Evolutionary conservation across 2,888 invertebrate species (phyloP).

Genomic region (Tanytarsus gracilentus): DNA sequence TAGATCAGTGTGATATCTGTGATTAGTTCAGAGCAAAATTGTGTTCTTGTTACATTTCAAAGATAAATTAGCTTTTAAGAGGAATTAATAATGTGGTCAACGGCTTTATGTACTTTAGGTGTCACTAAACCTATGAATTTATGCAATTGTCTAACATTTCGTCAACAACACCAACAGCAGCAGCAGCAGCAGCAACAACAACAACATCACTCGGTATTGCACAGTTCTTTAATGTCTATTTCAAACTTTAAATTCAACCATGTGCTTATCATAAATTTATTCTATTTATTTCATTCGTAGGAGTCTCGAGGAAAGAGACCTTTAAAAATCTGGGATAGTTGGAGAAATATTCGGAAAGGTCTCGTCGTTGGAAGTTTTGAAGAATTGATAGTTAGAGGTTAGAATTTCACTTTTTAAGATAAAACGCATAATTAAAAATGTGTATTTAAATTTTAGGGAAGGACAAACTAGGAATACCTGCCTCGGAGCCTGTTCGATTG

Average conservation of each 20-base stretch:
- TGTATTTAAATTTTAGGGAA: conserved; percentile 50
- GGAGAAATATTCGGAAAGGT: conserved; percentile 86
- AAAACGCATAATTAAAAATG: background rate
- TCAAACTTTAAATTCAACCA: background rate
- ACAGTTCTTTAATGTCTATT: background rate
- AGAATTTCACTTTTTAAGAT: conserved; percentile 33
- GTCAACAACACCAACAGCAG: conserved; percentile 34
- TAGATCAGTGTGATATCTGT: conserved; percentile 13
- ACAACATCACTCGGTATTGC: conserved; percentile 33
- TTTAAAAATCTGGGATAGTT: conserved; percentile 95
- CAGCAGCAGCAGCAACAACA: no score
- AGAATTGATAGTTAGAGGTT: conserved; percentile 74
- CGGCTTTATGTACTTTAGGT: conserved; percentile 44
- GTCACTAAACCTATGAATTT: conserved; percentile 43
- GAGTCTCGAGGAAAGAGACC: conserved; percentile 93
- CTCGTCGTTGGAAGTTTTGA: conserved; percentile 86
- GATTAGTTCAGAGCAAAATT: background rate
- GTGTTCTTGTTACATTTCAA: background rate
- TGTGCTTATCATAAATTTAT: background rate
- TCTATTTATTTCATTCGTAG: conserved; percentile 47
- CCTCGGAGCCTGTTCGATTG: conserved; percentile 77
- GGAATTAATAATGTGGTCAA: conserved; percentile 40
- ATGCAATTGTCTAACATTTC: conserved; percentile 43
- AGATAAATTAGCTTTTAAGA: background rate
- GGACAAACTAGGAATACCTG: conserved; percentile 80